Conservation (phyloP, 2,113 vertebrate species). For the Choloepus hoffmanni region DNA sequence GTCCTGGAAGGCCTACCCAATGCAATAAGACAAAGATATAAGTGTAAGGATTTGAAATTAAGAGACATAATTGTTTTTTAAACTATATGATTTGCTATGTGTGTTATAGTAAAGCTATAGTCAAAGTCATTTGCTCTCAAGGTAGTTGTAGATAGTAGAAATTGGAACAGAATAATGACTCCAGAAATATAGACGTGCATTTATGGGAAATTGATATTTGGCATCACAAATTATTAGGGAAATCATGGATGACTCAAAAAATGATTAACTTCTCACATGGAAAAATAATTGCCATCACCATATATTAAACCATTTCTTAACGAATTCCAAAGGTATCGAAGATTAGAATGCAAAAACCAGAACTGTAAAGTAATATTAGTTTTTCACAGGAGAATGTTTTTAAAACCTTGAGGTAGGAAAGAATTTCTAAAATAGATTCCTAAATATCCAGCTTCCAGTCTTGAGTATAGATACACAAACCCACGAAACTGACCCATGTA, state of each 20-base stretch:
- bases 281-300: background rate
- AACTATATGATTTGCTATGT: conserved; percentile 53
- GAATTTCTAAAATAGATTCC: conserved; percentile 51
- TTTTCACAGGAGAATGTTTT: conserved; percentile 16
- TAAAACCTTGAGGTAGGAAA: conserved; percentile 1
- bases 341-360: conserved; percentile 54
- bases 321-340: background rate
- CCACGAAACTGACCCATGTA: background rate
- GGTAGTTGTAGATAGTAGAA: conserved; percentile 32
- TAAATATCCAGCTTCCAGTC: background rate
- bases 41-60: conserved; percentile 18
- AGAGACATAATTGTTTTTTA: conserved; percentile 43
- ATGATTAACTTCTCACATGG: conserved; percentile 51
- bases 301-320: conserved; percentile 18
- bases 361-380: background rate
- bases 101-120: background rate
- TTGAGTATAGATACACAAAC: background rate
- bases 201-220: background rate
- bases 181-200: conserved; percentile 34
- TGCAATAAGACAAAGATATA: conserved; percentile 43
- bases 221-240: background rate
- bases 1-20: background rate
- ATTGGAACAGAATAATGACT: conserved; percentile 33
- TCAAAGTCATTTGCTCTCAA: conserved; percentile 54
- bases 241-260: conserved; percentile 59